A percentile compares a stretch with the other conserved stretches of the same genome.
These are phyloP conservation scores for Apocrypta bakeri DNA, from an alignment of 1,140 invertebrate species.

Conservation along the genomic window DNA sequence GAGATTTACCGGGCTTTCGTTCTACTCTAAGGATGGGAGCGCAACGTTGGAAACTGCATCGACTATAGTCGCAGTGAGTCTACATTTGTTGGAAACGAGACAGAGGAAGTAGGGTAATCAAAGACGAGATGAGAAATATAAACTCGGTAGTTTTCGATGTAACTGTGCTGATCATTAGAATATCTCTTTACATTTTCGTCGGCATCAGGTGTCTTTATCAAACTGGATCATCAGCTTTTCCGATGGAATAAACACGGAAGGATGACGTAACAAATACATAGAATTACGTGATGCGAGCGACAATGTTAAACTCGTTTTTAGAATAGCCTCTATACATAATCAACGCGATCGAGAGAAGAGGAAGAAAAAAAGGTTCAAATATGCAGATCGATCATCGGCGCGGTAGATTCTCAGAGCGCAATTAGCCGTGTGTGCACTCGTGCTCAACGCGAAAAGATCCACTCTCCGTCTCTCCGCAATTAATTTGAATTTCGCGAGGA, in stretches of 20 bases:
- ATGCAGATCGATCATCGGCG: too few species aligned
- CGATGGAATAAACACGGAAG: neutral
- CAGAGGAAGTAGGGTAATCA: too few species aligned
- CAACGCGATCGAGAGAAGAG: too few species aligned
- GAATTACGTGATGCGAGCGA: neutral
- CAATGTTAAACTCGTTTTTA: too few species aligned
- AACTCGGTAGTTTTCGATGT: neutral
- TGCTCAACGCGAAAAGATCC: neutral
- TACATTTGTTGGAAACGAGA: neutral
- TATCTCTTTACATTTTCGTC: too few species aligned
- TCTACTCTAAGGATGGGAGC: neutral
- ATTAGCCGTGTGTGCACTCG: too few species aligned
- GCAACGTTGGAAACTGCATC: neutral
- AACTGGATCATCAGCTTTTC: neutral
- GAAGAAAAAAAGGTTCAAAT: too few species aligned
- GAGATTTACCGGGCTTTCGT: neutral
- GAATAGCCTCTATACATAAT: too few species aligned
- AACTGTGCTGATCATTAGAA: neutral
- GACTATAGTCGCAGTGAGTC: neutral
- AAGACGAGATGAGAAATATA: neutral
- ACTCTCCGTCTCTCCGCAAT: neutral
- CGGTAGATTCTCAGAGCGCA: too few species aligned
- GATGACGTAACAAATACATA: neutral
- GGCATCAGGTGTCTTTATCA: too few species aligned
- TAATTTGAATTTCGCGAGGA: neutral